Evolutionary conservation across 2,888 invertebrate species (phyloP), one percentile per base, ranked within the genome.

Genomic region (Nebria brevicollis): DNA sequence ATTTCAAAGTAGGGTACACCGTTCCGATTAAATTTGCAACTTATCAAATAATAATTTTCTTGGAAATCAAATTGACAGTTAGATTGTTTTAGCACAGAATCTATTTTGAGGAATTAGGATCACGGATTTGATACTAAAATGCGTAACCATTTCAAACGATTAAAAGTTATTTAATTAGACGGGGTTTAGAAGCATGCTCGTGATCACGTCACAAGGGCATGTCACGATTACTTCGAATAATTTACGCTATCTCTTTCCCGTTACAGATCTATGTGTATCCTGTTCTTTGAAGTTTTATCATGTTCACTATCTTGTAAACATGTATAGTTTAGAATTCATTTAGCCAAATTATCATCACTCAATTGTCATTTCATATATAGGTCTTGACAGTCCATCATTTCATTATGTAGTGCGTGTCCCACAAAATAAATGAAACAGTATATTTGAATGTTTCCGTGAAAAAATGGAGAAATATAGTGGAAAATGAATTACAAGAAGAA

Each of bases 121-220:
- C 41, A 34, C 11, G 80, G 80, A 75, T 80, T 80, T 75, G 72
- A 75, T 54, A 75, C 43, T 34, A 72, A 80, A 80, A 75, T 80
- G 75, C 42, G 70, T 75, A 80, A 80, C 80, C 70, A 80, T 80
- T 80, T 80, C 72, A 70, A 64, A 75, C 80, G 80, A 80, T 80
- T 80, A 80, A 80, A 80, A 80, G 75, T 80, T 80, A 80, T 80
- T 75, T 80, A 75, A 80, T 80, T 75, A 80, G 80, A 65, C 41
- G 4, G 2, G 10, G 80, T 75, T 80, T 74, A 74, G 20, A 43
- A 64, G 75, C 75, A 80, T 75, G 80, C 42, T 66, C 41, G 66
- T 79, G 79, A 79, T 66, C 43, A 75, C 78, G 65, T 79, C 73
- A 72, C 42, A 41, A 7, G 73, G 15, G 13, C 73, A 73, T 73